These are phyloP conservation scores for Climacteris rufus DNA, from an alignment of 2,113 vertebrate species.

Conservation along the genomic window DNA sequence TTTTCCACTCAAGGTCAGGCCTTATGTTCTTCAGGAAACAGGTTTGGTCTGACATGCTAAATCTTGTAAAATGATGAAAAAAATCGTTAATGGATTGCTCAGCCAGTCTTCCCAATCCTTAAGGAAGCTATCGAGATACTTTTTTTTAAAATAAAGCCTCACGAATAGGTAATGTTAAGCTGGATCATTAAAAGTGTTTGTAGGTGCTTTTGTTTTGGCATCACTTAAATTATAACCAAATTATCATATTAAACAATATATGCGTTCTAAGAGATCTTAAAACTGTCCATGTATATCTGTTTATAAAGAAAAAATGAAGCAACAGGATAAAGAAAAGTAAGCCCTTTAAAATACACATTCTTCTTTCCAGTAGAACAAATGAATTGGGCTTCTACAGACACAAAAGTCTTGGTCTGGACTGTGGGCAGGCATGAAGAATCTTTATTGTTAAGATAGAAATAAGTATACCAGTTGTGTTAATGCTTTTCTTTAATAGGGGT, in stretches of 20 bases:
- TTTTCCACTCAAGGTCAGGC: constrained; percentile 45
- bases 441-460: background rate
- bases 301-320: background rate
- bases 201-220: background rate
- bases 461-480: background rate
- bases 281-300: background rate
- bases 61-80: constrained; percentile 50
- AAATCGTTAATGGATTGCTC: constrained; percentile 49
- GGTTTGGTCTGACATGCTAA: constrained; percentile 21
- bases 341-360: background rate
- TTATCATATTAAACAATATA: background rate
- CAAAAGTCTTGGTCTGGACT: background rate
- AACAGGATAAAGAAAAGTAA: background rate
- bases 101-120: background rate
- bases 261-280: background rate
- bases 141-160: background rate
- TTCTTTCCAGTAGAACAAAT: background rate
- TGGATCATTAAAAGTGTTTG: background rate
- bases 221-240: background rate
- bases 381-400: background rate
- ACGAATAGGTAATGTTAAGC: background rate
- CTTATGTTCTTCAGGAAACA: constrained; percentile 42
- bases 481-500: background rate
- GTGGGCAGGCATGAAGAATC: background rate
- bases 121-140: background rate